Percentiles rank a stretch among this genome's conserved stretches.
Evolutionary conservation across 2,888 invertebrate species (phyloP).

Genomic region (Drosophila falleni): DNA sequence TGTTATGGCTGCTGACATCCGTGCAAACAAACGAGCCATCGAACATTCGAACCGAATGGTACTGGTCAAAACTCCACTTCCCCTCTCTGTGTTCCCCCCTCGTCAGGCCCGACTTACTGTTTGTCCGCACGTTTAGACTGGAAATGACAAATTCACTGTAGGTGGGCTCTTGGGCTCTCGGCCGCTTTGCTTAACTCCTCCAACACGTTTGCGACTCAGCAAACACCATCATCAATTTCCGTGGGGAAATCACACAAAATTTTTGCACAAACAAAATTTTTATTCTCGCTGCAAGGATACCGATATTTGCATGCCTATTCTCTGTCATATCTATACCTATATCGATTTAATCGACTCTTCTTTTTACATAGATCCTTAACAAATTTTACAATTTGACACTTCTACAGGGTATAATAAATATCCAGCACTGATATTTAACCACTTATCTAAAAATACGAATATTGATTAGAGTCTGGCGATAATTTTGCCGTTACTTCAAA

Average conservation of each 20-base stretch:
- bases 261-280: constrained; percentile 80
- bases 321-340: background rate
- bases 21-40: constrained; percentile 65
- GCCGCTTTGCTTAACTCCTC: constrained; percentile 66
- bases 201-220: constrained; percentile 79
- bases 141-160: constrained; percentile 81
- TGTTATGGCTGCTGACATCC: constrained; percentile 77
- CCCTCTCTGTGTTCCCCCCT: too few relatives aligned
- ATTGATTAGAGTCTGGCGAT: too few relatives aligned
- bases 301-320: constrained; percentile 52
- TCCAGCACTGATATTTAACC: too few relatives aligned
- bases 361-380: too few relatives aligned
- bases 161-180: constrained; percentile 61
- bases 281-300: constrained; percentile 40
- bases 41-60: constrained; percentile 38
- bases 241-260: constrained; percentile 81
- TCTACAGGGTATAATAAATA: too few relatives aligned
- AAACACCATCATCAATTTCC: constrained; percentile 82
- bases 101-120: constrained; percentile 42
- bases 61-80: constrained; percentile 48
- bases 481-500: too few relatives aligned
- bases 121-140: constrained; percentile 79
- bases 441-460: too few relatives aligned
- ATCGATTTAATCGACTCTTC: too few relatives aligned
- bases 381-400: too few relatives aligned